phyloP scores from a whole-genome alignment of 2,888 invertebrate genomes.

The Troilus luridus region DNA sequence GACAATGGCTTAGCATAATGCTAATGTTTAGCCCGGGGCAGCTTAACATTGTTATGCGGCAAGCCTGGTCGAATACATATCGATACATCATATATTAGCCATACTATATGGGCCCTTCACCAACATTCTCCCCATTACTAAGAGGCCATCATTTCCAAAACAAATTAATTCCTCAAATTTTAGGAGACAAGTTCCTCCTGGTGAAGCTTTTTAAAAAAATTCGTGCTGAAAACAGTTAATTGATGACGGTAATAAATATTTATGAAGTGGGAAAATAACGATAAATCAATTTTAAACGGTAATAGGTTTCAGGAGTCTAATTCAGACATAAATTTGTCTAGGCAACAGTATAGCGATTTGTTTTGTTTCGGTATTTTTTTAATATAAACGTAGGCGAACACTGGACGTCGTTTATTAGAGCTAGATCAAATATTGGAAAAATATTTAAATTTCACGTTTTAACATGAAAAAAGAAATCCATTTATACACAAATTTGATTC shows the following conservation, averaged over 20 bases:
- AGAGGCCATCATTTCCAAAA: constrained; percentile 21
- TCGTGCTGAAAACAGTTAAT: constrained; percentile 1
- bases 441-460: not conserved
- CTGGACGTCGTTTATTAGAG: not conserved
- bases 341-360: not conserved
- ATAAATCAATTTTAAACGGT: constrained; percentile 20
- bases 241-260: constrained; percentile 23
- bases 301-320: not conserved
- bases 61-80: constrained; percentile 4
- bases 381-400: not conserved
- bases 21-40: constrained; percentile 28
- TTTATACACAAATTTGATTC: too few relatives aligned
- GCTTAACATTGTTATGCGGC: constrained; percentile 36
- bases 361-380: not conserved
- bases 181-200: not conserved
- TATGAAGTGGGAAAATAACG: not conserved
- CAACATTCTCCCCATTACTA: not conserved
- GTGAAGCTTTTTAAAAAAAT: constrained; percentile 15
- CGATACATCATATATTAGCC: constrained; percentile 30
- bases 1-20: constrained; percentile 38
- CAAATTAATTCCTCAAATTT: constrained; percentile 41
- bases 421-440: not conserved
- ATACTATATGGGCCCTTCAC: not conserved
- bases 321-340: constrained; percentile 14
- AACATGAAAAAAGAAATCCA: too few relatives aligned